These are phyloP conservation scores for Hypotaenidia philippensis DNA, from an alignment of 2,797 vertebrate species.

Conservation along the genomic window DNA sequence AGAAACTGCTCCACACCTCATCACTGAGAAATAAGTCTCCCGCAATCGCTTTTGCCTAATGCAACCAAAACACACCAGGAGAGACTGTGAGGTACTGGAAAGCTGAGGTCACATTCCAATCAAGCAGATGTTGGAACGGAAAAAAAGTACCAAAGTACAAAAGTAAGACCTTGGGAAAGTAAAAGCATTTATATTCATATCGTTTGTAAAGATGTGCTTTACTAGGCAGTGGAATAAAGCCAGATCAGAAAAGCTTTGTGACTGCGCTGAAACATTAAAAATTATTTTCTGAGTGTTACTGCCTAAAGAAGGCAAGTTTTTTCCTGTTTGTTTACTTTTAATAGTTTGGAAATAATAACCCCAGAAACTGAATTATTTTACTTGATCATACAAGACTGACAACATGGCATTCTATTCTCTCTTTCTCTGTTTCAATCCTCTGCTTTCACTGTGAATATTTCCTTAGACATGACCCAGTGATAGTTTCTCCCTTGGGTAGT, in stretches of 20 bases:
- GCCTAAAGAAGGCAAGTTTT: neutral
- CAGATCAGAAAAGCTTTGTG: neutral
- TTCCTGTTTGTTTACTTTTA: neutral
- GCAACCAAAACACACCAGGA: conserved; percentile 58
- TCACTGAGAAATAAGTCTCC: conserved; percentile 69
- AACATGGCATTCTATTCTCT: neutral
- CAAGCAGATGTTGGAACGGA: conserved; percentile 31
- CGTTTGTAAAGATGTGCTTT: neutral
- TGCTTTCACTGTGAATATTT: neutral
- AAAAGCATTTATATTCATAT: neutral
- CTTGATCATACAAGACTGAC: neutral
- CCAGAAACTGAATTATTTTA: neutral
- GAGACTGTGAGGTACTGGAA: conserved; percentile 25
- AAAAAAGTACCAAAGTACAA: neutral
- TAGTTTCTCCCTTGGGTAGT: neutral
- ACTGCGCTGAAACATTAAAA: neutral
- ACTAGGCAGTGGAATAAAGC: neutral
- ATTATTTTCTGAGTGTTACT: neutral
- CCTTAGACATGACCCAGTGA: neutral
- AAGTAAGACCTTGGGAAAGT: conserved; percentile 1
- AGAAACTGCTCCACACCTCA: conserved; percentile 74
- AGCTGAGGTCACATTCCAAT: conserved; percentile 68
- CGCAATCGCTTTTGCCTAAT: neutral
- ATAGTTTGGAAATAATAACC: neutral
- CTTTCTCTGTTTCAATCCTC: neutral